These are phyloP conservation scores for Drosophila miranda DNA, from an alignment of 1,140 invertebrate genomes.

Conservation along the genomic window DNA sequence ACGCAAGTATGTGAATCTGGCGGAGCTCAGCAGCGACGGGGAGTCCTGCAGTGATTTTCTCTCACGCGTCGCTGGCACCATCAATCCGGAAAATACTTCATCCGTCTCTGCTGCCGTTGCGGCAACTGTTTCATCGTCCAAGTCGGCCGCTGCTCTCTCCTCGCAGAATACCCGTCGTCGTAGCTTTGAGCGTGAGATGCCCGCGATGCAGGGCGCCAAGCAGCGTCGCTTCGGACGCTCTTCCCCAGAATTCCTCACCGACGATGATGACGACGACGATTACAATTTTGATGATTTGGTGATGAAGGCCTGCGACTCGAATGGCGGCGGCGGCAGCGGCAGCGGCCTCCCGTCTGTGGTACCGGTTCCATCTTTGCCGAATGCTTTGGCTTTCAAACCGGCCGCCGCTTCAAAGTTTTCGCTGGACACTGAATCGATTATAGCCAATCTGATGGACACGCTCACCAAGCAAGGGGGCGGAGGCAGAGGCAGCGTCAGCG, in stretches of 20 bases:
- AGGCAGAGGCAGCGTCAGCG: no score
- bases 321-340: constrained; percentile 25
- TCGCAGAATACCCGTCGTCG: constrained; percentile 6
- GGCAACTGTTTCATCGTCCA: background rate
- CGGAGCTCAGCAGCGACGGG: constrained; percentile 73
- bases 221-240: constrained; percentile 22
- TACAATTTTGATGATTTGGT: constrained; percentile 88
- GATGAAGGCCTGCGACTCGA: constrained; percentile 82
- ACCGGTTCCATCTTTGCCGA: constrained; percentile 46
- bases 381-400: constrained; percentile 72
- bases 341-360: constrained; percentile 14
- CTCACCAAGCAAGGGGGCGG: constrained; percentile 65
- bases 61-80: constrained; percentile 41
- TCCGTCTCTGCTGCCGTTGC: background rate
- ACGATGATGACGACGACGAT: constrained; percentile 83
- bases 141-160: background rate
- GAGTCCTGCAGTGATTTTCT: constrained; percentile 61
- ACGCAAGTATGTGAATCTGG: constrained; percentile 86
- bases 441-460: constrained; percentile 86
- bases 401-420: constrained; percentile 80
- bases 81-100: constrained; percentile 2
- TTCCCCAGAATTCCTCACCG: constrained; percentile 73
- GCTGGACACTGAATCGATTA: constrained; percentile 85
- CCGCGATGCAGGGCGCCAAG: constrained; percentile 9
- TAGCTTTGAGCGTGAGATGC: constrained; percentile 17